Evolutionary conservation across 2,888 invertebrate species (phyloP), one percentile per base, ranked within the genome.

Genomic region (Pristionchus mayeri): DNA sequence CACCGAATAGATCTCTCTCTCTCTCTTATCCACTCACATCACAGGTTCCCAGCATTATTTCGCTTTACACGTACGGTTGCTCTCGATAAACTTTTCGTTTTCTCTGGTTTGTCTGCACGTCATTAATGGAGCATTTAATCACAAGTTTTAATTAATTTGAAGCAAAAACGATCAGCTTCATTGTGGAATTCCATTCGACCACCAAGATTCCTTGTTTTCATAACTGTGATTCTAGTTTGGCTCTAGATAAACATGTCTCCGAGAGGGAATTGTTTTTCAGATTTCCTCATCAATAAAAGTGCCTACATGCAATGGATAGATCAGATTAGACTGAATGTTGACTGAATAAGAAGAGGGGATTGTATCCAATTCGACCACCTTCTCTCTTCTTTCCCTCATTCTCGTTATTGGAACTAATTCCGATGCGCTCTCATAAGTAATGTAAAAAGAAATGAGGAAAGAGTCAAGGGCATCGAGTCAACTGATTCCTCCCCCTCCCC

Each of bases 321-420:
- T 44, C 44, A 60, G 60, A 60, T 60, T 60, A 60, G 13, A 60
- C 7, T 60, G 54, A 60, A 27, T 57, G n/a, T 30, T 60, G 60
- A 44, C 44, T 44, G 44, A 60, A 27, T 60, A 30, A 30, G 60
- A 60, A 37, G 67, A 67, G 16, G 21, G 63, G 37, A 67, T 67
- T 67, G 63, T 67, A 67, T 40, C 37, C 67, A 67, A 60, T 67
- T 67, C 37, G 37, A 67, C 67, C n/a, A 37, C 37, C 67, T 67
- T 37, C 34, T 34, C 37, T 7, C 30, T 7, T 37, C 21, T 37
- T 37, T 67, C 67, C 6, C 37, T 67, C 34, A 67, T 63, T 63
- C 67, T 67, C 67, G 67, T 67, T 67, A 67, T 67, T 67, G 67
- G 67, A 67, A 67, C 67, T 67, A 67, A 67, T 67, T 67, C 67